phyloP scores from a whole-genome alignment of 1,140 invertebrate species.

The Drosophila orosa region DNA sequence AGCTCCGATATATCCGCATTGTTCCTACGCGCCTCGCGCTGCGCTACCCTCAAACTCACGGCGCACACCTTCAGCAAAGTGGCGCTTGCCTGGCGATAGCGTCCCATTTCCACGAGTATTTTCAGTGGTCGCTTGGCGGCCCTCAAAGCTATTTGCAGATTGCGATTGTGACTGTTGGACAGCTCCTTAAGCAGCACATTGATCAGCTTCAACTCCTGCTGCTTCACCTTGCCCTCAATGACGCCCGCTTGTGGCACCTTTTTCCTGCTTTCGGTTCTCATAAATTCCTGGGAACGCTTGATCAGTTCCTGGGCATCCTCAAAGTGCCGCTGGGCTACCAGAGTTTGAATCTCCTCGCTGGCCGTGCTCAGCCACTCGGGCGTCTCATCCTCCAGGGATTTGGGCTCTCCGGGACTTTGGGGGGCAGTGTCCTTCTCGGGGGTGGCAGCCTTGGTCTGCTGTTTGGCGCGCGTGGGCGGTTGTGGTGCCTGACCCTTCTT shows the following conservation, averaged over 20 bases:
- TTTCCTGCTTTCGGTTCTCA: constrained; percentile 69
- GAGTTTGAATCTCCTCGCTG: constrained; percentile 97
- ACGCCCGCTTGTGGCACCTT: constrained; percentile 41
- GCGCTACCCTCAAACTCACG: constrained; percentile 72
- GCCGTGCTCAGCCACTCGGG: constrained; percentile 97
- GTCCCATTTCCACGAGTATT: constrained; percentile 89
- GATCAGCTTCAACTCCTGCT: constrained; percentile 91
- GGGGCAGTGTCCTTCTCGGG: constrained; percentile 63
- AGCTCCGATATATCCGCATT: constrained; percentile 81
- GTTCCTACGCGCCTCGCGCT: constrained; percentile 79
- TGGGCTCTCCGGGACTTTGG: constrained; percentile 75
- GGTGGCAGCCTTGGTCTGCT: constrained; percentile 77
- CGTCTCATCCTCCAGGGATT: constrained; percentile 86
- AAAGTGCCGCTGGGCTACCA: constrained; percentile 98
- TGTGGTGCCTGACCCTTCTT: constrained; percentile 85
- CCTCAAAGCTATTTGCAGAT: constrained; percentile 95
- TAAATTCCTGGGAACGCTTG: constrained; percentile 89
- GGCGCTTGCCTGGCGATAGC: constrained; percentile 68
- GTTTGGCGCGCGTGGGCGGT: constrained; percentile 86
- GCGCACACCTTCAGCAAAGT: constrained; percentile 77
- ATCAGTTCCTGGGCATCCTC: constrained; percentile 96
- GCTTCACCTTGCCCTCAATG: constrained; percentile 87
- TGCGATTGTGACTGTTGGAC: constrained; percentile 93
- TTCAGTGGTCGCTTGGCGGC: constrained; percentile 93
- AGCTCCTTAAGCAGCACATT: constrained; percentile 95